Evolutionary conservation across 2,888 invertebrate genomes (phyloP), one percentile per base, ranked within the genome.

Genomic region (Spodoptera exigua): DNA sequence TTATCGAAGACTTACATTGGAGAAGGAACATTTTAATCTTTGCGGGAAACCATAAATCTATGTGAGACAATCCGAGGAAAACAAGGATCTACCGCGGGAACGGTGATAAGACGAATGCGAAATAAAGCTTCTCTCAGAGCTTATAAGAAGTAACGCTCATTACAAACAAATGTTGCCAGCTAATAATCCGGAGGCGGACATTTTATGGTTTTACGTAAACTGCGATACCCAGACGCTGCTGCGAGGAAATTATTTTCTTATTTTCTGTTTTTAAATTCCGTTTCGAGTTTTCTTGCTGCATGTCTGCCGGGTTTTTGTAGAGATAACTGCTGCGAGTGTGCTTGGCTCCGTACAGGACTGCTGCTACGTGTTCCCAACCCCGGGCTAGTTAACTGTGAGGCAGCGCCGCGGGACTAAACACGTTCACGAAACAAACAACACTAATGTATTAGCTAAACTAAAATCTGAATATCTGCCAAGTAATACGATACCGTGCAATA

Each of bases 101-200:
- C 70, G 70, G 59, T 63, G 74, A 83, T 82, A 83, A 84, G 79
- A 84, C 78, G 79, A 82, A 84, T 81, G 79, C 70, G 80, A 82
- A 78, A 80, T 80, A 80, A 83, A 85, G 77, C 79, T 70, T 67
- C 73, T 67, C 41, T 17, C 54, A 45, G 45, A 55, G 43, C 56
- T 66, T 76, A 64, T 56, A 78, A 70, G 65, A 71, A 76, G 66
- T 73, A 64, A 76, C 70, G 67, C 65, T 74, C 79, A 79, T 77
- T 74, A 74, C 47, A 74, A 67, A 65, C 66, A 79, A 77, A 74
- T 61, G 67, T 52, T 69, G 62, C 74, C 61, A 51, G 34, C 44
- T 49, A 61, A 65, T 67, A 76, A 73, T 73, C 70, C 61, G 45
- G 54, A 55, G 37, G 41, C 48, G 57, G 60, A 61, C 39, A 53